These are phyloP conservation scores for Cyclopterus lumpus DNA, from an alignment of 2,797 vertebrate genomes.

Conservation along the genomic window DNA sequence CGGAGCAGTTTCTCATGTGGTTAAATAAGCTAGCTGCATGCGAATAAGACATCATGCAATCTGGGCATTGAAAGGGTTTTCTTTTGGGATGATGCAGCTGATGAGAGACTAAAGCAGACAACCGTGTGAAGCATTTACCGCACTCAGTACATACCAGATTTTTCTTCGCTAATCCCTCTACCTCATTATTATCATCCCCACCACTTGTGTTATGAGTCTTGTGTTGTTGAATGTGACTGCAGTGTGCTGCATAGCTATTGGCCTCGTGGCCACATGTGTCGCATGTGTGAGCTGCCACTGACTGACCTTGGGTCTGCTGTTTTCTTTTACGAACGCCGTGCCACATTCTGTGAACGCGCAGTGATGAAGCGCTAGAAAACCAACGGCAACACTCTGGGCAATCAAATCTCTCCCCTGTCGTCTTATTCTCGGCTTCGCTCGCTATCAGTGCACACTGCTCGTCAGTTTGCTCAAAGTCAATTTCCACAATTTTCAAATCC, in stretches of 20 bases:
- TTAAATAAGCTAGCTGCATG: constrained; percentile 74
- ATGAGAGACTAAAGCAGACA: constrained; percentile 82
- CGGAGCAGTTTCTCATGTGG: constrained; percentile 76
- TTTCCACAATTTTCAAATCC: constrained; percentile 83
- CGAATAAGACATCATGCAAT: constrained; percentile 76
- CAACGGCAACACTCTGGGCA: constrained; percentile 82
- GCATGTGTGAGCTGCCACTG: constrained; percentile 59
- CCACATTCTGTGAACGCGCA: constrained; percentile 84
- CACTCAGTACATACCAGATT: constrained; percentile 75
- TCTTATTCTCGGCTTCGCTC: constrained; percentile 12
- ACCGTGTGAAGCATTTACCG: constrained; percentile 76
- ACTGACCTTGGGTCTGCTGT: constrained; percentile 70
- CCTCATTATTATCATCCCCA: constrained; percentile 18
- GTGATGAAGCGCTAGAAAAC: constrained; percentile 78
- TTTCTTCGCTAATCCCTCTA: constrained; percentile 69
- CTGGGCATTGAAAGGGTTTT: constrained; percentile 77
- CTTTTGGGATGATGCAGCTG: constrained; percentile 77
- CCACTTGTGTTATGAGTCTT: constrained; percentile 52
- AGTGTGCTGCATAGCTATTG: constrained; percentile 59
- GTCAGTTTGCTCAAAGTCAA: constrained; percentile 74
- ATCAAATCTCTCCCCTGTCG: constrained; percentile 60
- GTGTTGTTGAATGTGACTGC: constrained; percentile 70
- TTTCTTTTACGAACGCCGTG: constrained; percentile 76
- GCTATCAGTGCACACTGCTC: constrained; percentile 29
- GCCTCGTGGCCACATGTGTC: constrained; percentile 72